A percentile compares a stretch with the other conserved stretches of the same genome.
These are phyloP conservation scores for Eustalomyia histrio DNA, from an alignment of 2,888 invertebrate genomes.

Conservation along the genomic window DNA sequence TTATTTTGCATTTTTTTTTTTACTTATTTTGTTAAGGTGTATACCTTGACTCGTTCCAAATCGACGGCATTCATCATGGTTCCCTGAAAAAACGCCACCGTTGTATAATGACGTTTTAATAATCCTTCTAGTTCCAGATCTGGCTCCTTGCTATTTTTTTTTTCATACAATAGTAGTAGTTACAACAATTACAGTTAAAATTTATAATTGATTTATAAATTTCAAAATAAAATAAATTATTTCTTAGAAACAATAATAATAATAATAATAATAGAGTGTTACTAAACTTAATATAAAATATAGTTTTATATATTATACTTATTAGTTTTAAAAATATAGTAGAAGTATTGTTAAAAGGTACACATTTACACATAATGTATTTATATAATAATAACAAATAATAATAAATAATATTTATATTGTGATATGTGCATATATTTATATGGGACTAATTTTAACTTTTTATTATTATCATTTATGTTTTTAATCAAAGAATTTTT, in stretches of 20 bases:
- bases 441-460: not conserved
- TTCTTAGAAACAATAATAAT: not conserved
- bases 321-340: not conserved
- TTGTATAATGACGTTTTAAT: slow-evolving; percentile 99
- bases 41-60: slow-evolving; percentile 99
- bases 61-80: slow-evolving; percentile 99
- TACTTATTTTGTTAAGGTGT: slow-evolving; percentile 66
- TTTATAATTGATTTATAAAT: slow-evolving; percentile 2
- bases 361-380: not conserved
- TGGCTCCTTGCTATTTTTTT: slow-evolving; percentile 95
- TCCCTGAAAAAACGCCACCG: slow-evolving; percentile 99
- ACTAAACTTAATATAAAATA: slow-evolving; percentile 5
- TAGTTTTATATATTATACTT: not conserved
- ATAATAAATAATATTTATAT: not conserved
- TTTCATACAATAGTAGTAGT: not conserved
- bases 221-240: slow-evolving; percentile 2
- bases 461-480: not conserved
- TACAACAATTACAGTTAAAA: slow-evolving; percentile 3
- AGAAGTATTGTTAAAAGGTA: not conserved
- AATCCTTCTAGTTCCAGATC: slow-evolving; percentile 99
- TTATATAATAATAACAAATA: not conserved
- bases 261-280: no score
- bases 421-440: not conserved
- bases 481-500: not conserved
- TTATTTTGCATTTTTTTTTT: slow-evolving; percentile 13